Evolutionary conservation across 2,888 invertebrate species (phyloP).

Genomic region (Glomeris marginata): DNA sequence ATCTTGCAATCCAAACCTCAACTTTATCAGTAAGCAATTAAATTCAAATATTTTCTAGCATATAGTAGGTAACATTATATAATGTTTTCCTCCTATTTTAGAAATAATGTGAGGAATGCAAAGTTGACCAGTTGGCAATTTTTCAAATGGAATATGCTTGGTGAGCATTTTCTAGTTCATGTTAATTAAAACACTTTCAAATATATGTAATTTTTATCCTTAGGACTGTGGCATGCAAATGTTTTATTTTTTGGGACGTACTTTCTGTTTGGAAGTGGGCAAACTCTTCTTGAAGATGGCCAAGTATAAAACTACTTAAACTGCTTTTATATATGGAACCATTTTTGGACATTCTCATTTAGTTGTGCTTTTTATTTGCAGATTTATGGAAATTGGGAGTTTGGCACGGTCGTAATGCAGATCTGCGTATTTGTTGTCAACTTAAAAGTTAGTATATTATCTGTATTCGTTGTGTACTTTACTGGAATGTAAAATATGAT

Average conservation of each 20-base stretch:
- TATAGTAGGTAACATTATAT: neutral
- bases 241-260: constrained; percentile 43
- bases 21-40: constrained; percentile 46
- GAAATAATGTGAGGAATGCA: constrained; percentile 36
- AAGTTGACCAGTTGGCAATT: constrained; percentile 47
- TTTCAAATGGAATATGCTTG: constrained; percentile 41
- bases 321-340: too few species aligned
- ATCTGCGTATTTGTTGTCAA: constrained; percentile 41
- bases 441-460: constrained; percentile 32
- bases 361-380: too few species aligned
- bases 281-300: neutral
- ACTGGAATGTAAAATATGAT: neutral
- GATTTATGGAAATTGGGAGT: constrained; percentile 25
- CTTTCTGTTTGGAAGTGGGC: constrained; percentile 14
- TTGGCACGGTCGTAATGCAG: constrained; percentile 45
- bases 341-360: too few species aligned
- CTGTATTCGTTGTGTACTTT: too few species aligned
- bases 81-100: constrained; percentile 19
- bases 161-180: constrained; percentile 23
- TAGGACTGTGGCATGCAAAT: constrained; percentile 47
- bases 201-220: constrained; percentile 18
- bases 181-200: neutral
- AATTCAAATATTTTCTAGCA: neutral
- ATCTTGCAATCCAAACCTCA: constrained; percentile 44
- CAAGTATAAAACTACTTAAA: neutral